Base-by-base conservation (phyloP, 2,888 invertebrate genomes). In the Hirtodrosophila histrioides region DNA sequence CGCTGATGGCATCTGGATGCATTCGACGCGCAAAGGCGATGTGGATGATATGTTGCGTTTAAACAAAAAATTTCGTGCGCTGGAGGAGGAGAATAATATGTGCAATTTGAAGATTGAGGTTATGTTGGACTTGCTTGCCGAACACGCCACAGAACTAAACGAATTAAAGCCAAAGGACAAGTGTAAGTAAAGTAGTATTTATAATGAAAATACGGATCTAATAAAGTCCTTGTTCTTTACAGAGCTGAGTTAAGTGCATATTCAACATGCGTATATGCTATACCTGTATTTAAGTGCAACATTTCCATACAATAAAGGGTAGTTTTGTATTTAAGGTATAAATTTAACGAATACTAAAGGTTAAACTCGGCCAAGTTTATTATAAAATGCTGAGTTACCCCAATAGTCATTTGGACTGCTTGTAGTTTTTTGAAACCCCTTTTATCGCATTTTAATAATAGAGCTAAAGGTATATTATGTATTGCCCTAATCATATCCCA, bases 31-130 rank as follows among this genome's bases (percentile, higher is more conserved):
- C 0, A 89, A 90, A 54, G 74, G 75, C 0, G 89, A 89, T 46
- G 75, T 88, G 4, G 91, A 91, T 46, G 90, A 90, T 57, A 67
- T 91, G 41, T 64, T 80, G 3, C 88, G 83, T 6, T 57, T 92
- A 46, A 89, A 88, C 58, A 87, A 87, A 4, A 90, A 89, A 55
- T 64, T 91, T 3, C 90, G 89, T 27, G 71, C 72, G 0, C 63
- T 92, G 23, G 92, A 92, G 56, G 90, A 90, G 54, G 90, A 91
- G 58, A 91, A 91, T 50, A 91, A 91, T 68, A 86, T 91, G 78
- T 88, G 89, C 63, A 83, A 90, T 71, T 51, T 92, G 1, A 92
- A 92, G 68, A 87, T 91, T 31, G 92, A 92, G 46, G 87, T 92
- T 3, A 80, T 92, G 63, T 61, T 92, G 55, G 92, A 92, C 77